Evolutionary conservation across 2,113 vertebrate genomes (phyloP).

Genomic region (Telmatochromis sp.): DNA sequence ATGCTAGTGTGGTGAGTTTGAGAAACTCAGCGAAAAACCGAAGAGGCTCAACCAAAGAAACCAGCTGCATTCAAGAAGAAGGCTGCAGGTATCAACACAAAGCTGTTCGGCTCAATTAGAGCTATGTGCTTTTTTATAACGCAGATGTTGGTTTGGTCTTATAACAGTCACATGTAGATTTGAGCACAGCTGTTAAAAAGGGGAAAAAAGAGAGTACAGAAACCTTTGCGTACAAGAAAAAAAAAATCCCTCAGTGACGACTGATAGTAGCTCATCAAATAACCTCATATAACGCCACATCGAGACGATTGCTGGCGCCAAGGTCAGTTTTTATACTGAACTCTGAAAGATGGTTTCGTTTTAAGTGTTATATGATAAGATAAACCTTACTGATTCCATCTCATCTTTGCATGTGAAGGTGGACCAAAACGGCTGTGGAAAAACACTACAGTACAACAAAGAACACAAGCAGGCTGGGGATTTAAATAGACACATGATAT

Average conservation of each 20-base stretch:
- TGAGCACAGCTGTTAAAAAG: not conserved
- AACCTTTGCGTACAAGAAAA: constrained; percentile 47
- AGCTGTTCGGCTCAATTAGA: rapidly evolving
- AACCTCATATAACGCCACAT: constrained; percentile 61
- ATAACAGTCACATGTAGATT: not conserved
- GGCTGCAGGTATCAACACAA: constrained; percentile 15
- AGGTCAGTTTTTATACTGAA: not conserved
- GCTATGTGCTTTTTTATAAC: not conserved
- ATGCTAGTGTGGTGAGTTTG: not conserved
- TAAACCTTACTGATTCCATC: not conserved
- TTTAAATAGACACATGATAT: not conserved
- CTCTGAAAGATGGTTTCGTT: not conserved
- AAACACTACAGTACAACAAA: not conserved
- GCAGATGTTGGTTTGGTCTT: not conserved
- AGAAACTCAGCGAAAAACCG: constrained; percentile 44
- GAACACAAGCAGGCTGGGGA: not conserved
- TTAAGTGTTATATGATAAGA: not conserved
- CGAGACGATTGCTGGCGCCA: constrained; percentile 46
- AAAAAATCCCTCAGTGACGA: constrained; percentile 45
- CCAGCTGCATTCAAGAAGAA: constrained; percentile 65
- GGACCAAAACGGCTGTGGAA: not conserved
- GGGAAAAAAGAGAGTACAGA: not conserved
- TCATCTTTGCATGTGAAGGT: not conserved
- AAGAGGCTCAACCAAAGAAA: constrained; percentile 70
- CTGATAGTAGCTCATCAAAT: constrained; percentile 55